Evolutionary conservation across 2,113 vertebrate genomes (phyloP), one percentile per base, ranked within the genome.

Genomic region (Alligator sinensis): DNA sequence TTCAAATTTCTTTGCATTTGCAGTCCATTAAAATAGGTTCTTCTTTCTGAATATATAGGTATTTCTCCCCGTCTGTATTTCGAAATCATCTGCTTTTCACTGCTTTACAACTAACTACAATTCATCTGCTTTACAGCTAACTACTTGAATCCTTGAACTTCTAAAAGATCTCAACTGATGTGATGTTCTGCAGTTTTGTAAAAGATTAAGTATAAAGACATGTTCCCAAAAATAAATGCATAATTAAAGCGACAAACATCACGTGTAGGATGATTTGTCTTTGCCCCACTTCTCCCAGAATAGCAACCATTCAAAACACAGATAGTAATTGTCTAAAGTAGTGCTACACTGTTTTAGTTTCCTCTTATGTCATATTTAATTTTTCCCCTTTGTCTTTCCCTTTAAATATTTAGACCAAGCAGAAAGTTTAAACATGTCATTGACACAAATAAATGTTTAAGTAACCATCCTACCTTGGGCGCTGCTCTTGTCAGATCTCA

Each of bases 381-480:
- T 80, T 96, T 93, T 78, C 93, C 63, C 87, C 94, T 96, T 96
- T 94, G 91, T 94, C 95, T 92, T 96, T 95, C 91, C 86, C 82
- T 95, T 96, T 94, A 96, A 96, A 96, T 97, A 97, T 97, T 97
- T 96, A 96, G 96, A 95, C 94, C 94, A 94, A 96, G 86, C 80
- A 88, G 95, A 87, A 76, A 86, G 88, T 96, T 97, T 96, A 95
- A 97, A 95, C 5, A 13, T 97, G 96, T 91, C 97, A 95, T 91
- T 97, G 97, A 96, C 93, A 95, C 96, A 97, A 97, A 97, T 96
- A 97, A 97, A 97, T 97, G 94, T 97, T 97, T 97, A 97, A 96
- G 95, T 95, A 97, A 93, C 92, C 89, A 75, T 82, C 96, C 97
- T 97, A 97, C 94, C 96, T 95, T 86, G 89, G 91, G 95, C 96